Conservation (phyloP, 2,113 vertebrate species). For the Halichoerus grypus region DNA sequence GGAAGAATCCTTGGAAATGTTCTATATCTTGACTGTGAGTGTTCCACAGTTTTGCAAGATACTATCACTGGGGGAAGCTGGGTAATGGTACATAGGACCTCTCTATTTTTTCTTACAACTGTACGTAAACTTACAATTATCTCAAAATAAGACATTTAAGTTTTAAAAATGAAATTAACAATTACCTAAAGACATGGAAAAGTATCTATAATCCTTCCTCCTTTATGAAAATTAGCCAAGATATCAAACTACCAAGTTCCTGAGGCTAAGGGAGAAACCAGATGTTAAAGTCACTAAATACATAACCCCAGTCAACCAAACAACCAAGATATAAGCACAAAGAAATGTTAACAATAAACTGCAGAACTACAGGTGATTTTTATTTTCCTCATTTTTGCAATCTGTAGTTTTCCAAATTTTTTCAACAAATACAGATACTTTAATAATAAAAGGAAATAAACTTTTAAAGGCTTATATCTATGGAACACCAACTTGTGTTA, state of each 20-base stretch:
- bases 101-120: constrained; percentile 8
- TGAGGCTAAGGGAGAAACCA: background rate
- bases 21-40: background rate
- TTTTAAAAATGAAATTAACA: background rate
- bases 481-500: background rate
- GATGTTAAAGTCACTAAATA: background rate
- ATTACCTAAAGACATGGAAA: constrained; percentile 9
- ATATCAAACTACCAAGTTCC: background rate
- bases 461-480: background rate
- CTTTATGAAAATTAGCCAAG: constrained; percentile 38
- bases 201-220: background rate
- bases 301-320: background rate
- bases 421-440: background rate
- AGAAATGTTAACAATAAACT: constrained; percentile 7
- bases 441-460: constrained; percentile 35
- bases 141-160: background rate
- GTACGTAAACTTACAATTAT: constrained; percentile 26
- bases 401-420: constrained; percentile 10
- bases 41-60: background rate
- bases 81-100: background rate
- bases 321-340: background rate
- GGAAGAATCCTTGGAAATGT: background rate
- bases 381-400: constrained; percentile 8
- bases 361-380: constrained; percentile 10
- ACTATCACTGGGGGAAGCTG: background rate